Percentiles rank a stretch among this genome's conserved stretches.
These are phyloP conservation scores for Apistogramma diplotaenia DNA, from an alignment of 2,113 vertebrate species.

Conservation along the genomic window DNA sequence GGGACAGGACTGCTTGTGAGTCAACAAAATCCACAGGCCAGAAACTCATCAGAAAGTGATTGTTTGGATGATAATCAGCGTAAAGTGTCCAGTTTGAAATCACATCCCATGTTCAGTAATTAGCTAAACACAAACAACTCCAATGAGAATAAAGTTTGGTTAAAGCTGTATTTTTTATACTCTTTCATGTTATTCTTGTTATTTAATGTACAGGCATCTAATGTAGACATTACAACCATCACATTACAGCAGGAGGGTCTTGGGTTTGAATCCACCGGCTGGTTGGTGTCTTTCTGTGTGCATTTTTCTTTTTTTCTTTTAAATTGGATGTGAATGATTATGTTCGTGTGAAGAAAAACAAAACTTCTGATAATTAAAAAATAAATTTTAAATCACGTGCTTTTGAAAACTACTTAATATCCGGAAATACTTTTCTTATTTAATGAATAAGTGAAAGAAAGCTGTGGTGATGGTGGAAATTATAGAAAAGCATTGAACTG, in stretches of 20 bases:
- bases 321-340: not conserved
- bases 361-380: too few species aligned
- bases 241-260: not conserved
- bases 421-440: not conserved
- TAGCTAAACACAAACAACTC: not conserved
- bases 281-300: not conserved
- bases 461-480: not conserved
- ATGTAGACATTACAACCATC: fast-evolving
- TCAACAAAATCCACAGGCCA: not conserved
- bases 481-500: not conserved
- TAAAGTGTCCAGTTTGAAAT: not conserved
- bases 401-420: not conserved
- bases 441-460: not conserved
- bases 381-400: too few species aligned
- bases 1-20: not conserved
- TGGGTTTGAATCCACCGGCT: not conserved
- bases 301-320: too few species aligned
- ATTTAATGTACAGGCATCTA: not conserved
- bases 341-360: not conserved
- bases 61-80: not conserved
- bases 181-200: not conserved
- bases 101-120: not conserved
- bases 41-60: not conserved
- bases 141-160: fast-evolving
- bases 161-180: not conserved